Conservation (phyloP, 1,140 invertebrate species). For the Diachasmimorpha longicaudata region DNA sequence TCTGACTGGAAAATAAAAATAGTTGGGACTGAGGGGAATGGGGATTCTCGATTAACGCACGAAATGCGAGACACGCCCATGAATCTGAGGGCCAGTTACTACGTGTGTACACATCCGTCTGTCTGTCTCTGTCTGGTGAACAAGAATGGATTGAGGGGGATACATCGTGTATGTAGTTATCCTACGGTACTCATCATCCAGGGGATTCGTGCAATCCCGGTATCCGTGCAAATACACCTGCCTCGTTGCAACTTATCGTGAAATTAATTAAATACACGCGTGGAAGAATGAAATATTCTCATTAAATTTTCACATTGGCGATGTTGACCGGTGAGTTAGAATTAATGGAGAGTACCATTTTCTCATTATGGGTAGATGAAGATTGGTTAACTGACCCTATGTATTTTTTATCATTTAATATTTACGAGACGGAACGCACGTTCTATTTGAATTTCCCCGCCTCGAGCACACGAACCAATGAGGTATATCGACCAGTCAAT, state of each 20-base stretch:
- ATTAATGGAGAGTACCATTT: background rate
- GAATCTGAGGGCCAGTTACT: slow-evolving; percentile 12
- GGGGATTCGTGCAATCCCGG: slow-evolving; percentile 8
- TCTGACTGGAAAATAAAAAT: slow-evolving; percentile 22
- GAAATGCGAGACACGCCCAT: slow-evolving; percentile 30
- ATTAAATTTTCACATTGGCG: slow-evolving; percentile 19
- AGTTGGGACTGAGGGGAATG: background rate
- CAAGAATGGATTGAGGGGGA: background rate
- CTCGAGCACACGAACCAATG: too few species aligned
- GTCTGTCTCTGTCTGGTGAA: background rate
- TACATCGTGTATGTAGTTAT: background rate
- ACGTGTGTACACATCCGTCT: slow-evolving; percentile 20
- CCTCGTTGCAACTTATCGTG: slow-evolving; percentile 2
- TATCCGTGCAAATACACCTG: slow-evolving; percentile 20
- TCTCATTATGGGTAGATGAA: background rate
- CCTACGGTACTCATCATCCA: slow-evolving; percentile 4
- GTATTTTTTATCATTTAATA: background rate
- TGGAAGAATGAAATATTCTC: slow-evolving; percentile 13
- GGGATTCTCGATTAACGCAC: slow-evolving; percentile 24
- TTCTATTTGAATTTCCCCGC: background rate
- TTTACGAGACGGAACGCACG: too few species aligned
- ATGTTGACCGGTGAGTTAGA: slow-evolving; percentile 1
- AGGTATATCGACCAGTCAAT: too few species aligned
- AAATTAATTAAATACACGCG: slow-evolving; percentile 24
- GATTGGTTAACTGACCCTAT: background rate